These are phyloP conservation scores for Pachliopta kotzebuea DNA, from an alignment of 2,888 invertebrate genomes.

Conservation along the genomic window DNA sequence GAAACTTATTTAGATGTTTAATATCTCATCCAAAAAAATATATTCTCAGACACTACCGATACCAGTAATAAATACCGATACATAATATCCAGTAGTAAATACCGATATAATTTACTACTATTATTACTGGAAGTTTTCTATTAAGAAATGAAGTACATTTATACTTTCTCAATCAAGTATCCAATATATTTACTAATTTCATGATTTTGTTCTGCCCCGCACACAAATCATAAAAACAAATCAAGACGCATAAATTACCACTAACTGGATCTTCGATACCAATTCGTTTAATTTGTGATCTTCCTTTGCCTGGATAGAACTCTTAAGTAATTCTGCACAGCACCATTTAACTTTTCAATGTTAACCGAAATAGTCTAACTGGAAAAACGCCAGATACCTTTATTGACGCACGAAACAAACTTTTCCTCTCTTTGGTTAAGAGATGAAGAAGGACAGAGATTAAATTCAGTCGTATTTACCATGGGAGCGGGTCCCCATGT, in stretches of 20 bases:
- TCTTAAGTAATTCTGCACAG: conserved; percentile 64
- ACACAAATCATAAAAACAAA: background rate
- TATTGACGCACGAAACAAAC: conserved; percentile 76
- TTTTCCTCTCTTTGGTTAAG: conserved; percentile 69
- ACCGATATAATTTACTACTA: too few relatives aligned
- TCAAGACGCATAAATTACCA: conserved; percentile 44
- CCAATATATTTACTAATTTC: background rate
- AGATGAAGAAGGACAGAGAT: conserved; percentile 70
- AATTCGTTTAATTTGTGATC: conserved; percentile 50
- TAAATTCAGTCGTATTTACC: conserved; percentile 72
- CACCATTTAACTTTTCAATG: conserved; percentile 62
- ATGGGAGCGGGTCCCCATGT: conserved; percentile 57
- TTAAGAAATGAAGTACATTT: background rate
- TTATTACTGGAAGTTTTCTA: background rate
- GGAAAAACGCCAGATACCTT: conserved; percentile 47
- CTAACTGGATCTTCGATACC: conserved; percentile 41
- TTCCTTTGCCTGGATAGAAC: conserved; percentile 35
- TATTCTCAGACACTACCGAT: too few relatives aligned
- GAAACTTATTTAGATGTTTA: background rate
- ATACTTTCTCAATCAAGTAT: background rate
- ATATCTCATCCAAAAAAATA: background rate
- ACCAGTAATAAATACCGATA: too few relatives aligned
- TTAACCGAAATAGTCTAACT: conserved; percentile 53
- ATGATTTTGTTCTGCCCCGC: background rate
- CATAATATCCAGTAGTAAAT: too few relatives aligned